Evolutionary conservation across 1,140 invertebrate species (phyloP).

Genomic region (Penaeus chinensis): DNA sequence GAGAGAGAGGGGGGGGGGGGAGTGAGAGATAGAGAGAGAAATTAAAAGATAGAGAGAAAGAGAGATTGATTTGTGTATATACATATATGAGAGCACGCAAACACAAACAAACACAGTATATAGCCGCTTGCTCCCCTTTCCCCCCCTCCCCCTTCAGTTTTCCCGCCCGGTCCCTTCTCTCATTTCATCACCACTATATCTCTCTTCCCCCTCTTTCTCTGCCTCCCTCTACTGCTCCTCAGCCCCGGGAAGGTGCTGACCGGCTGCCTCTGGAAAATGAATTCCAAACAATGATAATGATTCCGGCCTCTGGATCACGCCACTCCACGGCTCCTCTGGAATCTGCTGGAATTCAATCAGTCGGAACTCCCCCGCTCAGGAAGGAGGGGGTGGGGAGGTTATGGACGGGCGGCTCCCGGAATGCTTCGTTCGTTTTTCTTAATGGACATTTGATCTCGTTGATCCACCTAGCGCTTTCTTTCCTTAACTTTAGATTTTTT

Average conservation of each 20-base stretch:
- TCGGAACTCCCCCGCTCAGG: constrained; percentile 1
- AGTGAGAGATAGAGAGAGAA: too few relatives aligned
- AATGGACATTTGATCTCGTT: too few relatives aligned
- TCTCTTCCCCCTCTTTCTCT: constrained; percentile 23
- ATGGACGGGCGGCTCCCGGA: neutral
- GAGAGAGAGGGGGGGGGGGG: too few relatives aligned
- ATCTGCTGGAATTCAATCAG: constrained; percentile 56
- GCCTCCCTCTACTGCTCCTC: constrained; percentile 11
- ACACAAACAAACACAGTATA: neutral
- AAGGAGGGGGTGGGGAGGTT: constrained; percentile 7
- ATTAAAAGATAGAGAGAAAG: too few relatives aligned
- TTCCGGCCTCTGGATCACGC: constrained; percentile 43
- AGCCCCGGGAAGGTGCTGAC: neutral
- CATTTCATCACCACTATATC: too few relatives aligned
- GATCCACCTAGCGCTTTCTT: too few relatives aligned
- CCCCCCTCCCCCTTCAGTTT: neutral
- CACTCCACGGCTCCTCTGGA: constrained; percentile 45
- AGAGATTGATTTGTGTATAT: too few relatives aligned
- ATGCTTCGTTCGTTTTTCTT: too few relatives aligned
- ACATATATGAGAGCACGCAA: too few relatives aligned
- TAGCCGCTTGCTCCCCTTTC: neutral
- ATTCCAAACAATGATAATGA: constrained; percentile 58
- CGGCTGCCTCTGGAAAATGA: constrained; percentile 27
- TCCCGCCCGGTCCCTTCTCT: neutral
- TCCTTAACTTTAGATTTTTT: neutral